Conservation (phyloP, 2,888 invertebrate species). For the Bibio marci region DNA sequence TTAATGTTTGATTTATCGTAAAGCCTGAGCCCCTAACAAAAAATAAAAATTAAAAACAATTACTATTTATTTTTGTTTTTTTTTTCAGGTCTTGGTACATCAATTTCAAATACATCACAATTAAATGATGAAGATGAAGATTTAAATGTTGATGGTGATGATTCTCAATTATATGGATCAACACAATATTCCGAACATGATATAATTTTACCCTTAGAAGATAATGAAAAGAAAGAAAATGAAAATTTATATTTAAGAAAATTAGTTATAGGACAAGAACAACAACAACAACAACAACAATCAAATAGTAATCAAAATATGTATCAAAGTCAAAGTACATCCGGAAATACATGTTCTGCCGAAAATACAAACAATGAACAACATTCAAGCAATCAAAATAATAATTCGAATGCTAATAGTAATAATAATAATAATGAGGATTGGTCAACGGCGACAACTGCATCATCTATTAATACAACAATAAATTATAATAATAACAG, state of each 20-base stretch:
- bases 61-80: no score
- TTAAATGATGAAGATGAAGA: constrained; percentile 47
- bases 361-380: no score
- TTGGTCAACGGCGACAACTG: background rate
- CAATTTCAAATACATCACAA: constrained; percentile 14
- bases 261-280: constrained; percentile 16
- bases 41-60: no score
- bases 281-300: background rate
- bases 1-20: no score
- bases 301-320: no score
- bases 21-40: no score
- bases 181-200: constrained; percentile 72
- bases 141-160: constrained; percentile 73
- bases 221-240: constrained; percentile 25
- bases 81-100: constrained; percentile 1
- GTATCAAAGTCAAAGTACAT: no score
- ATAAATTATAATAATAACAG: no score
- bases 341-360: no score
- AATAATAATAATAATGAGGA: constrained; percentile 11
- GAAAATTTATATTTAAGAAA: constrained; percentile 23
- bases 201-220: constrained; percentile 34
- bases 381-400: no score
- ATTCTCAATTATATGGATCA: constrained; percentile 65
- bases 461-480: no score
- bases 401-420: no score